Conservation (phyloP, 2,113 vertebrate species). For the Loxodonta africana region DNA sequence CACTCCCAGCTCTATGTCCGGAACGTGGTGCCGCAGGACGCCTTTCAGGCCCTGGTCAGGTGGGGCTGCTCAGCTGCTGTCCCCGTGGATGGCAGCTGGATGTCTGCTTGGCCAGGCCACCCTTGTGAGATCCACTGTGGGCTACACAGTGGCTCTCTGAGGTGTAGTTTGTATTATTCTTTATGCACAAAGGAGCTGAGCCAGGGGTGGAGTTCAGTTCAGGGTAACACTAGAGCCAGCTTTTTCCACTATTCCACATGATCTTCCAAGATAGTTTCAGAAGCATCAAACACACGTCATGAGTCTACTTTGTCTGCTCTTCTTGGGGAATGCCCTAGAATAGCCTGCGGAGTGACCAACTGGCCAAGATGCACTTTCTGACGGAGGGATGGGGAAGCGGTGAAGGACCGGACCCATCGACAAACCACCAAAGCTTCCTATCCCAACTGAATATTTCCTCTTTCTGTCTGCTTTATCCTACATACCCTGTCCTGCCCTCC, state of each 20-base stretch:
- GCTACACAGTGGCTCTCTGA: neutral
- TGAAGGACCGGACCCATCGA: neutral
- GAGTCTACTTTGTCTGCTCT: neutral
- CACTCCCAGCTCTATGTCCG: constrained; percentile 87
- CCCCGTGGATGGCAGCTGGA: neutral
- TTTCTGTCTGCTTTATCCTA: neutral
- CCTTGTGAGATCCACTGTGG: neutral
- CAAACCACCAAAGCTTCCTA: neutral
- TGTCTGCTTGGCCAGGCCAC: neutral
- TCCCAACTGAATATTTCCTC: neutral
- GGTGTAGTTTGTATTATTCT: neutral
- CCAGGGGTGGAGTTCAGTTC: neutral
- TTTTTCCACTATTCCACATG: neutral
- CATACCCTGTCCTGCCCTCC: neutral
- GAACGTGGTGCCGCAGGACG: constrained; percentile 79
- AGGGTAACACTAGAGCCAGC: neutral
- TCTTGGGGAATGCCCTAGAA: neutral
- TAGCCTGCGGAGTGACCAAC: neutral
- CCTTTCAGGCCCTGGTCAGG: constrained; percentile 91
- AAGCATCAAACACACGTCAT: neutral
- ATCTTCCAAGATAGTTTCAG: neutral
- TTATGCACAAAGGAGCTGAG: neutral
- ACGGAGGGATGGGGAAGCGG: neutral
- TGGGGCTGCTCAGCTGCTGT: constrained; percentile 59
- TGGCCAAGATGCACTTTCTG: neutral